Conservation (phyloP, 2,797 vertebrate species). For the Bufotes viridis region DNA sequence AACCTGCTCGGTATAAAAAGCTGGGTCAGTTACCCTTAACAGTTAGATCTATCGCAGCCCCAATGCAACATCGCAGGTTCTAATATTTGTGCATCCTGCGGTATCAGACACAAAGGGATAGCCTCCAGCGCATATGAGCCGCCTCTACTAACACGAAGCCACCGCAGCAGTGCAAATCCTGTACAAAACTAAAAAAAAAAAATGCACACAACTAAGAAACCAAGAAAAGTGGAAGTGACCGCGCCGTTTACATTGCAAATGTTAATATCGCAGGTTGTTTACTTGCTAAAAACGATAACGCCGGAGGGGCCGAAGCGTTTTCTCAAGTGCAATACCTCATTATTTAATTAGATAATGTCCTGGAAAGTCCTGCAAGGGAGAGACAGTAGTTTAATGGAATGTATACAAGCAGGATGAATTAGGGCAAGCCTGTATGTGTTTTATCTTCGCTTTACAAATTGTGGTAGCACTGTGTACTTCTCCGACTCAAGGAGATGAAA, state of each 20-base stretch:
- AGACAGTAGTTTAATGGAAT: slow-evolving; percentile 62
- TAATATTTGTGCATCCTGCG: slow-evolving; percentile 33
- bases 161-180: slow-evolving; percentile 4
- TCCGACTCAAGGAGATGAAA: slow-evolving; percentile 37
- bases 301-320: slow-evolving; percentile 48
- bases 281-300: slow-evolving; percentile 59
- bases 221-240: slow-evolving; percentile 49
- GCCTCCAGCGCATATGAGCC: background rate
- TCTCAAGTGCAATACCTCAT: slow-evolving; percentile 62
- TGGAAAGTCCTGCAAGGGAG: slow-evolving; percentile 60
- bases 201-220: slow-evolving; percentile 55
- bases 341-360: slow-evolving; percentile 64
- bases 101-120: slow-evolving; percentile 26
- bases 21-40: slow-evolving; percentile 20
- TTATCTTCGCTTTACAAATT: slow-evolving; percentile 54
- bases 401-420: slow-evolving; percentile 64
- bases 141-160: slow-evolving; percentile 6
- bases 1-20: background rate
- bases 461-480: slow-evolving; percentile 45
- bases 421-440: slow-evolving; percentile 59
- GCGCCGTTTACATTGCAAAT: slow-evolving; percentile 62
- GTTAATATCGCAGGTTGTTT: slow-evolving; percentile 63
- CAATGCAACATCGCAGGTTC: slow-evolving; percentile 7
- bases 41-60: slow-evolving; percentile 9
- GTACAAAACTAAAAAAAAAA: slow-evolving; percentile 39